A percentile compares a stretch with the other conserved stretches of the same genome.
These are phyloP conservation scores for Apamea monoglypha DNA, from an alignment of 2,888 invertebrate genomes.

Conservation along the genomic window DNA sequence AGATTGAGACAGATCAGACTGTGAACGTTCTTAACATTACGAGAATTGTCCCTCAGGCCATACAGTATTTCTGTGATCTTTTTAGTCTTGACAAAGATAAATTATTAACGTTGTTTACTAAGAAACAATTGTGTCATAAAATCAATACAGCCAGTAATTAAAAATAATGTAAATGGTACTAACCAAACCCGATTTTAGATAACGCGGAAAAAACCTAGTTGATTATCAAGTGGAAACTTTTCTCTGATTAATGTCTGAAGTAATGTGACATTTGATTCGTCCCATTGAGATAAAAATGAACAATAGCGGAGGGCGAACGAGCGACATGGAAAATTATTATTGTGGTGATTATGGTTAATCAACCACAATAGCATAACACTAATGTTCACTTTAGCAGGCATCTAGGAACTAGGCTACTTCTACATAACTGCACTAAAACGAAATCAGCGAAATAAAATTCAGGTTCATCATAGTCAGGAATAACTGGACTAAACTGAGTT, in stretches of 20 bases:
- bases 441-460: background rate
- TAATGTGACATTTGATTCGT: background rate
- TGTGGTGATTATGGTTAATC: constrained; percentile 20
- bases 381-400: background rate
- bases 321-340: constrained; percentile 1
- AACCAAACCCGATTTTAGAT: constrained; percentile 28
- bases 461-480: background rate
- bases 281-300: constrained; percentile 1
- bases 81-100: constrained; percentile 67
- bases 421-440: constrained; percentile 4
- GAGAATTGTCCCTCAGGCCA: constrained; percentile 55
- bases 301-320: background rate
- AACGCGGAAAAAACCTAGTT: background rate
- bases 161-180: constrained; percentile 34
- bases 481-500: constrained; percentile 6
- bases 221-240: background rate
- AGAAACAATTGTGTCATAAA: constrained; percentile 64
- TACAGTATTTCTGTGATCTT: constrained; percentile 74
- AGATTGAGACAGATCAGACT: no score
- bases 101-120: constrained; percentile 53
- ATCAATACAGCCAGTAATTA: constrained; percentile 57
- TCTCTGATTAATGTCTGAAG: background rate
- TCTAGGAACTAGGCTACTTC: constrained; percentile 17
- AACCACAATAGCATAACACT: constrained; percentile 18
- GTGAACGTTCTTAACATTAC: no score